These are phyloP conservation scores for Ifrita kowaldi DNA, from an alignment of 2,113 vertebrate species.

Conservation along the genomic window DNA sequence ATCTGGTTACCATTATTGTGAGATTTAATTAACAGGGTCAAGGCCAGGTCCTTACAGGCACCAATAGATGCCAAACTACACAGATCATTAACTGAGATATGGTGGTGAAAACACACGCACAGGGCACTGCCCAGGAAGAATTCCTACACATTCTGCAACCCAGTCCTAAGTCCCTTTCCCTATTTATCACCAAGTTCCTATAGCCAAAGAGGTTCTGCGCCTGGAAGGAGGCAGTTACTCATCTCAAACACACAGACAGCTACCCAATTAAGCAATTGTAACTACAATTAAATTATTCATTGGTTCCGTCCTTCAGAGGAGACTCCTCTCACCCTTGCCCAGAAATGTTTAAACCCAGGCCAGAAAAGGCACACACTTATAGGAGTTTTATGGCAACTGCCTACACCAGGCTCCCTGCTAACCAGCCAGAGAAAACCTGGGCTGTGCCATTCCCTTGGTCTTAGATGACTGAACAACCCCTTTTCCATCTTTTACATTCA, in stretches of 20 bases:
- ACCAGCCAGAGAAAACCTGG: background rate
- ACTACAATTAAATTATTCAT: background rate
- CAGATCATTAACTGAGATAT: background rate
- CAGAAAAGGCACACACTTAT: background rate
- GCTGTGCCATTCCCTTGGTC: background rate
- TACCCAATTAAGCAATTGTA: background rate
- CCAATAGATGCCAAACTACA: background rate
- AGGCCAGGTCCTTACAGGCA: background rate
- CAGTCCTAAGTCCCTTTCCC: background rate
- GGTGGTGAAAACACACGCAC: background rate
- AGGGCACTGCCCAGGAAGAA: background rate
- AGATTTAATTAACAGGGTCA: background rate
- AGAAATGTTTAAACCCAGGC: background rate
- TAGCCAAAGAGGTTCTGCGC: background rate
- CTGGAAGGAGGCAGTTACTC: background rate
- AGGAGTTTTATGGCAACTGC: background rate
- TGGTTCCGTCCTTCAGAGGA: background rate
- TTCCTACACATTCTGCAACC: too few species aligned
- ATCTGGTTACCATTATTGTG: background rate
- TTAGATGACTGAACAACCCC: background rate
- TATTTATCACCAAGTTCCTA: background rate
- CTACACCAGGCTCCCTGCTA: background rate
- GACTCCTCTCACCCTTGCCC: background rate
- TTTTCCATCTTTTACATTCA: background rate
- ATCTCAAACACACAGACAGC: background rate